Percentiles rank a stretch among this genome's conserved stretches.
Conservation (phyloP, 2,888 invertebrate genomes). For the Panzeria rudis region DNA sequence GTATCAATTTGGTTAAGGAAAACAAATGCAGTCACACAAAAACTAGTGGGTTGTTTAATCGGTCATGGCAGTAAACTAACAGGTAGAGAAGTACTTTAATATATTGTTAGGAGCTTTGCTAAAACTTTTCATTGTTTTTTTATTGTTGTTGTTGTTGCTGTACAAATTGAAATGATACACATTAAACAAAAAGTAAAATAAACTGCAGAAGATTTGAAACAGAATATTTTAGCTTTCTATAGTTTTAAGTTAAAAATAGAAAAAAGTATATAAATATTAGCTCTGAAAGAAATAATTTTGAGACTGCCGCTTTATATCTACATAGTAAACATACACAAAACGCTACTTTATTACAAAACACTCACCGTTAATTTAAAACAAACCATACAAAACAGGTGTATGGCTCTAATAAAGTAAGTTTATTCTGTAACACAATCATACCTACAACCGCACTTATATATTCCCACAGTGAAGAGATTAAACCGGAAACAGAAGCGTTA, state of each 20-base stretch:
- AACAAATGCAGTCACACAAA: constrained; percentile 15
- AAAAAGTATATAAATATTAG: too few relatives aligned
- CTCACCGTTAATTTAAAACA: background rate
- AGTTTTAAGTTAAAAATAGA: too few relatives aligned
- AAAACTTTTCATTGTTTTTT: too few relatives aligned
- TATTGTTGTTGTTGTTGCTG: too few relatives aligned
- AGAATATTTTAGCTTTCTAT: too few relatives aligned
- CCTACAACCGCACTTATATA: background rate
- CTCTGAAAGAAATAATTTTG: background rate
- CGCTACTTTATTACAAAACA: background rate
- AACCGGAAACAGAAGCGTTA: constrained; percentile 9
- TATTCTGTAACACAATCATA: background rate
- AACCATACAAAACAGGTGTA: constrained; percentile 9
- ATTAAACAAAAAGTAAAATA: too few relatives aligned
- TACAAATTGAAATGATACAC: too few relatives aligned
- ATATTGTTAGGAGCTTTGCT: constrained; percentile 7
- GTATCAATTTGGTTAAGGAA: background rate
- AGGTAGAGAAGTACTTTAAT: constrained; percentile 29
- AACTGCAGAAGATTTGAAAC: too few relatives aligned
- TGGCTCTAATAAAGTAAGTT: constrained; percentile 29
- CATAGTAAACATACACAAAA: background rate
- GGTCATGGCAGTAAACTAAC: constrained; percentile 23
- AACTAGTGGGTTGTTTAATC: constrained; percentile 15
- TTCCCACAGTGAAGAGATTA: background rate
- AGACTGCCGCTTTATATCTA: background rate